Conservation (phyloP, 1,140 invertebrate species). For the Teleogryllus occipitalis region DNA sequence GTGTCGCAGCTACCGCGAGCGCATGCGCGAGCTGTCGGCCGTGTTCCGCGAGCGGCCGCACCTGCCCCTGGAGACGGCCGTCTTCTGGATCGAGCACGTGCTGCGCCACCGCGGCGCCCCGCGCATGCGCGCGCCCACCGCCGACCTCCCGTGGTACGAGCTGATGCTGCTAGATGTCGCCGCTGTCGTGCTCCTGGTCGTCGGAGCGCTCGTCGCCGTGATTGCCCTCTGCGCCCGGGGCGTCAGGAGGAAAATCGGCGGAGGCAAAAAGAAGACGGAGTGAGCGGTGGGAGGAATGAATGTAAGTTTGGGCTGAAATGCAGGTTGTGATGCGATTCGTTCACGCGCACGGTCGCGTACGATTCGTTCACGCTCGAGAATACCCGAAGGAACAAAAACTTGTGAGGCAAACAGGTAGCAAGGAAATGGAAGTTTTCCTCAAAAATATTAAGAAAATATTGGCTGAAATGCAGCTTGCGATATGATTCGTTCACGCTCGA, state of each 20-base stretch:
- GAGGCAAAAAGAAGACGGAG: neutral
- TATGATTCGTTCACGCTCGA: no score
- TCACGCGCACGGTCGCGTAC: no score
- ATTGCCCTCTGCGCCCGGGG: neutral
- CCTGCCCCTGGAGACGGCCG: slow-evolving; percentile 27
- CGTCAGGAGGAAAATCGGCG: neutral
- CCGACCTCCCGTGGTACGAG: slow-evolving; percentile 40
- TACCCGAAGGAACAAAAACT: no score
- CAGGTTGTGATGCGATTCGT: no score
- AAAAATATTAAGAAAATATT: no score
- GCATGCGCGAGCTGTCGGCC: slow-evolving; percentile 22
- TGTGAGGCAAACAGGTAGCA: no score
- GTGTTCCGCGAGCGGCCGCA: slow-evolving; percentile 23
- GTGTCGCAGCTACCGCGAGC: slow-evolving; percentile 18
- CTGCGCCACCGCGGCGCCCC: slow-evolving; percentile 30
- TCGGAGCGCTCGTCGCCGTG: neutral
- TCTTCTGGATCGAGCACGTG: slow-evolving; percentile 34
- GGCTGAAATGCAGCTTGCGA: no score
- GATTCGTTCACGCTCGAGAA: no score
- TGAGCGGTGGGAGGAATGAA: neutral
- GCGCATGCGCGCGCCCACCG: slow-evolving; percentile 36
- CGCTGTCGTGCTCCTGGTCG: slow-evolving; percentile 22
- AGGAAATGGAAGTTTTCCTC: no score
- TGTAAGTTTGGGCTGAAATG: no score
- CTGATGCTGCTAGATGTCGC: slow-evolving; percentile 36